A percentile compares a stretch with the other conserved stretches of the same genome.
phyloP scores from a whole-genome alignment of 2,888 invertebrate genomes.

The Conomelus anceps region DNA sequence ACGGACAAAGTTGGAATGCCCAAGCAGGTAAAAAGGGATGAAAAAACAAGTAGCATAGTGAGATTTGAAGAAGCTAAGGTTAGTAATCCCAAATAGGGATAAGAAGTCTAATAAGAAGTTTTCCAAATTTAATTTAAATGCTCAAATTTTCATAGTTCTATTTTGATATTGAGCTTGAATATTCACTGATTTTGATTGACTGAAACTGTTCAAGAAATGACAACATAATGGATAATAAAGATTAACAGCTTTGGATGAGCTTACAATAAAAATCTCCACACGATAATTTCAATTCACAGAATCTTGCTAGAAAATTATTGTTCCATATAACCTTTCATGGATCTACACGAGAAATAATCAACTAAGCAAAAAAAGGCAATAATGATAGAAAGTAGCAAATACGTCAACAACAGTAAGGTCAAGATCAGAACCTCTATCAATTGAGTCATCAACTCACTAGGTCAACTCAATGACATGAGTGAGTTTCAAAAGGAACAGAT shows the following conservation, averaged over 20 bases:
- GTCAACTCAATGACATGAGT: neutral
- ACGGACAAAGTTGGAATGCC: too few relatives aligned
- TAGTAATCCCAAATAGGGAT: too few relatives aligned
- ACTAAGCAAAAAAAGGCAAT: neutral
- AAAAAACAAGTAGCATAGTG: too few relatives aligned
- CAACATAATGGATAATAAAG: neutral
- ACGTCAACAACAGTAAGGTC: neutral
- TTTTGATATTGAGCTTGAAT: too few relatives aligned
- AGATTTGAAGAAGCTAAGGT: too few relatives aligned
- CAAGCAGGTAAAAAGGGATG: too few relatives aligned
- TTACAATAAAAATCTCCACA: neutral
- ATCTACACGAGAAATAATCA: neutral
- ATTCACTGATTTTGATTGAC: too few relatives aligned
- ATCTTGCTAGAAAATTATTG: neutral
- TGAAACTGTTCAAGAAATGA: too few relatives aligned
- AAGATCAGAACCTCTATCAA: neutral
- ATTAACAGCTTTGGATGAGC: neutral
- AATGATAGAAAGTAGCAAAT: neutral
- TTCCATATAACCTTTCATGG: neutral
- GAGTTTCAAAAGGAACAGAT: neutral
- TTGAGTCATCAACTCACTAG: neutral
- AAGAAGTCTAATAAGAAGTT: too few relatives aligned
- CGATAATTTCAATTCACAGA: neutral
- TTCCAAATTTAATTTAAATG: too few relatives aligned
- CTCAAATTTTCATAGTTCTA: too few relatives aligned